phyloP scores from a whole-genome alignment of 2,797 vertebrate genomes.

The Calcarius lapponicus region DNA sequence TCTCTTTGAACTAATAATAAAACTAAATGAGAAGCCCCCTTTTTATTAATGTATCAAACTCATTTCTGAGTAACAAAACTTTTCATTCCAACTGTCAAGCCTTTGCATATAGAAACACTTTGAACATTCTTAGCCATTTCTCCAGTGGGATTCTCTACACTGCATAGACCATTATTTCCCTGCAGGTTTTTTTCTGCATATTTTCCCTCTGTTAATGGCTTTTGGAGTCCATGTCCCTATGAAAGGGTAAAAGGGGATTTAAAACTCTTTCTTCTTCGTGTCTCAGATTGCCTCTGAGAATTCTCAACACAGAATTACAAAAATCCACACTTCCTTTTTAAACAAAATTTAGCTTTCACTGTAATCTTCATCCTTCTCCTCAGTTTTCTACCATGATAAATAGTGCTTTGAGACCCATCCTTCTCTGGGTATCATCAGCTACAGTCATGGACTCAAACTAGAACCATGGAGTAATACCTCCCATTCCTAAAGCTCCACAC shows the following conservation, averaged over 20 bases:
- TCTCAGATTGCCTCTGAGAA: background rate
- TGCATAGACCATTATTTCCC: slow-evolving; percentile 2
- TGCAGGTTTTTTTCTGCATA: background rate
- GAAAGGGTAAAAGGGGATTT: background rate
- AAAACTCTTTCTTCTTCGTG: background rate
- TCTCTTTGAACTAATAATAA: slow-evolving; percentile 1
- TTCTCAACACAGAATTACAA: background rate
- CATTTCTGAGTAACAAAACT: background rate
- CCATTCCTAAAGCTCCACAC: background rate
- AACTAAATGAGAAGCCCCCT: background rate
- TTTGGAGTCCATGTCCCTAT: background rate
- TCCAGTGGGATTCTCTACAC: background rate
- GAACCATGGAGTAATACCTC: background rate
- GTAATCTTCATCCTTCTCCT: background rate
- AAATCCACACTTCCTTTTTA: background rate
- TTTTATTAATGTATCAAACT: slow-evolving; percentile 21
- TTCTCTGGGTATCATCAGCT: background rate
- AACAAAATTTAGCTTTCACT: background rate
- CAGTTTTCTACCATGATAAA: background rate
- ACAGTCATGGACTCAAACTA: background rate
- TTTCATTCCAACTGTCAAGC: background rate
- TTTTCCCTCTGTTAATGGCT: background rate
- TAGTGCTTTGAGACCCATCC: accelerated
- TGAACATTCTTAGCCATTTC: background rate
- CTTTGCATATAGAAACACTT: background rate